Evolutionary conservation across 2,888 invertebrate genomes (phyloP).

Genomic region (Empis livida): DNA sequence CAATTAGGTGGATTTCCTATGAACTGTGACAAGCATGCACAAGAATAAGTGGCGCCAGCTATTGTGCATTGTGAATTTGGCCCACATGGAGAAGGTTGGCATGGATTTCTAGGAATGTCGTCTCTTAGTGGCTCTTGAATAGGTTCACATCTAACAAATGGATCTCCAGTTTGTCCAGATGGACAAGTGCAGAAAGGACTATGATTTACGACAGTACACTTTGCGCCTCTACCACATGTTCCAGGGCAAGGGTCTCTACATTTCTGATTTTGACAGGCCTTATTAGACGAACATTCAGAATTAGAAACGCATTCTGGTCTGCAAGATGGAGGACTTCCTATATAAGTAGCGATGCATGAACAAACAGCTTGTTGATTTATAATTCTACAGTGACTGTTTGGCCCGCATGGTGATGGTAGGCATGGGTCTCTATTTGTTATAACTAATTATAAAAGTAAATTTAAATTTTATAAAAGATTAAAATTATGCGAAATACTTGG

Average conservation of each 20-base stretch:
- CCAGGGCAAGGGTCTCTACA: conserved; percentile 63
- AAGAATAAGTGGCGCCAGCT: conserved; percentile 47
- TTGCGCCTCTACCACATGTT: conserved; percentile 55
- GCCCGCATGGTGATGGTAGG: conserved; percentile 50
- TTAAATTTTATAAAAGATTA: neutral
- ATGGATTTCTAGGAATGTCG: conserved; percentile 37
- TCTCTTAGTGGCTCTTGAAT: conserved; percentile 30
- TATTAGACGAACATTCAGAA: conserved; percentile 55
- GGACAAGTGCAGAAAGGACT: conserved; percentile 60
- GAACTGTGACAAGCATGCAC: conserved; percentile 46
- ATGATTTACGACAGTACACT: conserved; percentile 65
- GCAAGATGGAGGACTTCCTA: conserved; percentile 54
- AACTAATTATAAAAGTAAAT: conserved; percentile 19
- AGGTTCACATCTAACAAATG: conserved; percentile 46
- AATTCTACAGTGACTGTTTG: conserved; percentile 48
- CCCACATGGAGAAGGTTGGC: conserved; percentile 51
- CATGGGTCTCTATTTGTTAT: conserved; percentile 35
- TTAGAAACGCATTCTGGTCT: conserved; percentile 60
- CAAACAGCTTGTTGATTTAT: conserved; percentile 54
- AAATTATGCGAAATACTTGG: conserved; percentile 34
- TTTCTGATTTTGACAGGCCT: conserved; percentile 57
- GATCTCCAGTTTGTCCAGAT: conserved; percentile 49
- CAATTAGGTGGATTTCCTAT: conserved; percentile 51
- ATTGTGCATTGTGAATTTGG: conserved; percentile 51
- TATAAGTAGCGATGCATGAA: conserved; percentile 49